Evolutionary conservation across 2,888 invertebrate species (phyloP), one percentile per base, ranked within the genome.

Genomic region (Heliconius ethilla): DNA sequence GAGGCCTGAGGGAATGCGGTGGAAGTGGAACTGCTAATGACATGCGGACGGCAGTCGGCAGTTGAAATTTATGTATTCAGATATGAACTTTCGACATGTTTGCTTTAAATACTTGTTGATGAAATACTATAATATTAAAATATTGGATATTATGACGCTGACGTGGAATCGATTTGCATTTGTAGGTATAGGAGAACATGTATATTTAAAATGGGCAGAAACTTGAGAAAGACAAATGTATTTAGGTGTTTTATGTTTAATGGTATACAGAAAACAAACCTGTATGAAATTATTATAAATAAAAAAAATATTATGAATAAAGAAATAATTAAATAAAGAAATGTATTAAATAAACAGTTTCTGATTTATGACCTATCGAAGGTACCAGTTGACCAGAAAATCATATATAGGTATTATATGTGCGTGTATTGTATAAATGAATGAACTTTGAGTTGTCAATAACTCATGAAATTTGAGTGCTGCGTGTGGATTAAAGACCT

Each of bases 1-100:
- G 62, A 76, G 76, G 75, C 78, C 73, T 72, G 75, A 70, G 70
- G 75, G 79, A 75, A 79, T 78, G 75, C 59, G 11, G 55, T 67
- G 75, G 22, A 62, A 79, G 55, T 67, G 75, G 22, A 62, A 79
- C 70, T 62, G 70, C 69, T 69, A 69, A 69, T 59, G 33, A n/a
- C 25, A n/a, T 59, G 33, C 70, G 27, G 67, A 62, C 6, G 22
- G 65, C 66, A 70, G 25, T 55, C 25, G 25, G 33, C 62, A 74
- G 22, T 45, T 76, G 15, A 66, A 78, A 78, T 18, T 18, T 63
- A 45, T 51, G 25, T 25, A 75, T 69, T 27, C 37, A 45, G 27
- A 40, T 74, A 74, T 18, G 4, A 27, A 75, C 22, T 62, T 51
- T 70, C 18, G 2, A 6, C 13, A 40, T 37, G 62, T 62, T 73